Percentiles rank a stretch among this genome's conserved stretches.
phyloP scores from a whole-genome alignment of 2,888 invertebrate species.

The Drosophila neoperkinsi region DNA sequence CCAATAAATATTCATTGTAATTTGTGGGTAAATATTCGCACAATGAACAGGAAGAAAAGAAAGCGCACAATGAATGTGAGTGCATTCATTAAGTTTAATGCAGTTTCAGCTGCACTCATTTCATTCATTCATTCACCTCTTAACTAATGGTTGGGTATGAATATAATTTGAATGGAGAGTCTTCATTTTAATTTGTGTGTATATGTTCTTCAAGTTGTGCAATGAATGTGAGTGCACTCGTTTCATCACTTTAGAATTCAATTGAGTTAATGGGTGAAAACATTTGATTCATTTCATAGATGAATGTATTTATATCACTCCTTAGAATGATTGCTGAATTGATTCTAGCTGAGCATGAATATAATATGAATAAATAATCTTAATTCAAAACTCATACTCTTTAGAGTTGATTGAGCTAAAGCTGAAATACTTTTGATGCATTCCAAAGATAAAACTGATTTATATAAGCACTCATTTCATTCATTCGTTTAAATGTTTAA shows the following conservation, averaged over 20 bases:
- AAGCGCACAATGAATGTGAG: constrained; percentile 45
- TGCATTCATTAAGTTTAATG: constrained; percentile 51
- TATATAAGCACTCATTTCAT: neutral
- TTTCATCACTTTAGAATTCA: neutral
- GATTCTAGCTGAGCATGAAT: neutral
- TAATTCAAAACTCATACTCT: neutral
- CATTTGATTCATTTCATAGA: neutral
- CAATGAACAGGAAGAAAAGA: constrained; percentile 61
- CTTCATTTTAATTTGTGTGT: neutral
- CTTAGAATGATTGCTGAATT: neutral
- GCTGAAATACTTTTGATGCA: neutral
- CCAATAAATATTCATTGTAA: constrained; percentile 76
- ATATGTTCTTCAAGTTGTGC: neutral
- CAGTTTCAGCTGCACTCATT: constrained; percentile 10
- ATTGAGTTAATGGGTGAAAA: neutral
- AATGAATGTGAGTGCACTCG: neutral
- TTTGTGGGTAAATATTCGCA: constrained; percentile 68
- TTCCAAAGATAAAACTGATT: neutral
- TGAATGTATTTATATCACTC: neutral
- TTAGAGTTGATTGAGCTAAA: neutral
- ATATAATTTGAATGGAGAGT: neutral
- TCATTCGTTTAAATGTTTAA: neutral
- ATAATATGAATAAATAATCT: neutral
- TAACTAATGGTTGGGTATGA: neutral
- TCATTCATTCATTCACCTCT: neutral